Percentiles rank a stretch among this genome's conserved stretches.
These are phyloP conservation scores for Astur gentilis DNA, from an alignment of 2,113 vertebrate species.

Conservation along the genomic window DNA sequence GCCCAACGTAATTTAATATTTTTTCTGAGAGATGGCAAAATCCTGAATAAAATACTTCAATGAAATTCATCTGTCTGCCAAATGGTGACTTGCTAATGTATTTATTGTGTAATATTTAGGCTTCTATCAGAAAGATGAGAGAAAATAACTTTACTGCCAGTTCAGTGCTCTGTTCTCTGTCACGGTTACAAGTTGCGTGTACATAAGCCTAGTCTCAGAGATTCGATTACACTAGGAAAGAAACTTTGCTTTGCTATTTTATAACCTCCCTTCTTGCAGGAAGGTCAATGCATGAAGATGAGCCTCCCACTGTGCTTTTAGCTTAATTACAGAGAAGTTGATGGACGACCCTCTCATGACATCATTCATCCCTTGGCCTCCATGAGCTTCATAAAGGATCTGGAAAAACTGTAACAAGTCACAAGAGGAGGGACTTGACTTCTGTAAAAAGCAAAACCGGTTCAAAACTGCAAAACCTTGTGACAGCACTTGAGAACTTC, in stretches of 20 bases:
- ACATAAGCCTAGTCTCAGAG: background rate
- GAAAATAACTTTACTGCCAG: background rate
- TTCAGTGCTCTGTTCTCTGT: background rate
- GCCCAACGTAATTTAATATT: background rate
- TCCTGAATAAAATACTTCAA: background rate
- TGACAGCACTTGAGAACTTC: background rate
- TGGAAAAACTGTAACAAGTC: background rate
- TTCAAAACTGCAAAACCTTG: background rate
- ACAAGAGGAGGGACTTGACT: background rate
- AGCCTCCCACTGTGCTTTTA: slow-evolving; percentile 18
- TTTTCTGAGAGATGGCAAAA: background rate
- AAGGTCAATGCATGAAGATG: slow-evolving; percentile 36
- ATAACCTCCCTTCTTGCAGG: background rate
- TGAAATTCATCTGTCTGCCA: background rate
- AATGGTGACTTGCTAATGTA: background rate
- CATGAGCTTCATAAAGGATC: background rate
- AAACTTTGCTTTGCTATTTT: background rate
- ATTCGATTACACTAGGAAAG: background rate
- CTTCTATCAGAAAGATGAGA: background rate
- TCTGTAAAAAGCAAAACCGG: background rate
- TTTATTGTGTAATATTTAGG: background rate
- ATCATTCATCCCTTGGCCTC: slow-evolving; percentile 5
- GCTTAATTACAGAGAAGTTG: slow-evolving; percentile 40
- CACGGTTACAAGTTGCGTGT: background rate
- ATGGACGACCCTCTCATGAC: slow-evolving; percentile 1